Percentiles rank a stretch among this genome's conserved stretches.
Evolutionary conservation across 2,888 invertebrate species (phyloP).

Genomic region (Nycteola revayana): DNA sequence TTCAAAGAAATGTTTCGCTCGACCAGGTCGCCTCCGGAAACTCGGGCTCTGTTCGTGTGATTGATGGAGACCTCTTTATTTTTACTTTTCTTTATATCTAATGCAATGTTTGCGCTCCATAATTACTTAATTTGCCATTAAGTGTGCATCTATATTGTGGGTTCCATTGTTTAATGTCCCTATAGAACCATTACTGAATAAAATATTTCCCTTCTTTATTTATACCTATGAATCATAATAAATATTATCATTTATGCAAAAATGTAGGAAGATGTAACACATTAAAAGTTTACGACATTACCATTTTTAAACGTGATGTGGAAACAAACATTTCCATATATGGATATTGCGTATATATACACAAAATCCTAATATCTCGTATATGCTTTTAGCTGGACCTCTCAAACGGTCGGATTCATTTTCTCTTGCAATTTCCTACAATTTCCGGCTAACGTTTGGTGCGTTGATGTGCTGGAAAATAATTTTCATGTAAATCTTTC

Average conservation of each 20-base stretch:
- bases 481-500: constrained; percentile 51
- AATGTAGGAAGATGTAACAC: too few species aligned
- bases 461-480: constrained; percentile 68
- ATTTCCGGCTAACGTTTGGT: constrained; percentile 76
- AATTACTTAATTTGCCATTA: constrained; percentile 27
- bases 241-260: too few species aligned
- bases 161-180: too few species aligned
- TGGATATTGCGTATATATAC: constrained; percentile 12
- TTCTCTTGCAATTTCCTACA: constrained; percentile 82
- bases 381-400: constrained; percentile 49
- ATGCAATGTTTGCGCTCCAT: constrained; percentile 43
- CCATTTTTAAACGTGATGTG: too few species aligned
- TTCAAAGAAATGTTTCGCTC: constrained; percentile 82
- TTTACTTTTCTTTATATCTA: constrained; percentile 57
- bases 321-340: constrained; percentile 1
- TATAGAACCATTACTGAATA: neutral
- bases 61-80: constrained; percentile 77
- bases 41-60: constrained; percentile 75
- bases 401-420: constrained; percentile 75
- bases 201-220: too few species aligned
- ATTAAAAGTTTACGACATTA: too few species aligned
- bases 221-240: too few species aligned
- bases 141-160: neutral
- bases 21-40: constrained; percentile 74
- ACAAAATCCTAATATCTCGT: constrained; percentile 34